Evolutionary conservation across 2,797 vertebrate species (phyloP).

Genomic region (Lemur catta): DNA sequence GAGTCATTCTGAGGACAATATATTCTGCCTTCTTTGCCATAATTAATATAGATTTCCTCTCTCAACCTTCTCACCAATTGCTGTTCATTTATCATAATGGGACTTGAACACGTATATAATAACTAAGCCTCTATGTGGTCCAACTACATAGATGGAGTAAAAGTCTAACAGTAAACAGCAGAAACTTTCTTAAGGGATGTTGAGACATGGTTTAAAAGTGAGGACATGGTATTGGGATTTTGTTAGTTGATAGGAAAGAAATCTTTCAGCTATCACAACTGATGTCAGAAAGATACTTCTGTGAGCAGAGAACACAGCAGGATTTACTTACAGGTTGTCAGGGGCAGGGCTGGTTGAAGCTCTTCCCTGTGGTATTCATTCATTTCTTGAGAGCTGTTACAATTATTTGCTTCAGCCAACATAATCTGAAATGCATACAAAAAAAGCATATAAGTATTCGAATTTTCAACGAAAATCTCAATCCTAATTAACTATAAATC

Average conservation of each 20-base stretch:
- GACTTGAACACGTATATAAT: conserved; percentile 11
- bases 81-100: conserved; percentile 51
- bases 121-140: neutral
- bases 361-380: conserved; percentile 79
- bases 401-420: conserved; percentile 85
- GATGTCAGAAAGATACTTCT: conserved; percentile 82
- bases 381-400: conserved; percentile 84
- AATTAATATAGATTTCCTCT: conserved; percentile 61
- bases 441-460: conserved; percentile 82
- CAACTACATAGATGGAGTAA: conserved; percentile 59
- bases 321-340: conserved; percentile 83
- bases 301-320: conserved; percentile 79
- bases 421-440: conserved; percentile 84
- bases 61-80: neutral
- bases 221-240: conserved; percentile 78
- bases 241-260: conserved; percentile 78
- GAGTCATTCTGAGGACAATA: conserved; percentile 17
- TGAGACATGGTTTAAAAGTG: conserved; percentile 74
- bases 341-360: conserved; percentile 58
- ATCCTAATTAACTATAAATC: conserved; percentile 88
- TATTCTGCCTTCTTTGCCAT: conserved; percentile 20
- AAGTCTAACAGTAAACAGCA: conserved; percentile 67
- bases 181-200: conserved; percentile 73
- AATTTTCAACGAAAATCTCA: conserved; percentile 86
- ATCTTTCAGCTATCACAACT: conserved; percentile 77